These are phyloP conservation scores for Nestor notabilis DNA, from an alignment of 2,113 vertebrate genomes.

Conservation along the genomic window DNA sequence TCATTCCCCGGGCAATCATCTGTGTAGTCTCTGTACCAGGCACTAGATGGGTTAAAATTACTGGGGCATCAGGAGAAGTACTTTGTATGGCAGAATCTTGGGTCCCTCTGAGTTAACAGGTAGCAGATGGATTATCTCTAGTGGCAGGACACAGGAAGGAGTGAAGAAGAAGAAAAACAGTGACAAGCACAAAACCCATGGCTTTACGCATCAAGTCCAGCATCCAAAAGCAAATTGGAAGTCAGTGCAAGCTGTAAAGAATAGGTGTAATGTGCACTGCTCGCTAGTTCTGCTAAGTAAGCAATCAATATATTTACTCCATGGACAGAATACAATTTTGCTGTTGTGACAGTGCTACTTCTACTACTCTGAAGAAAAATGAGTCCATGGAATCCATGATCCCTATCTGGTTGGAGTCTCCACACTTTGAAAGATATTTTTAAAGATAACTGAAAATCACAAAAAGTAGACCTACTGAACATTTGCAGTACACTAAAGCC, in stretches of 20 bases:
- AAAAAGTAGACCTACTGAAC: not conserved
- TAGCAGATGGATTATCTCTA: not conserved
- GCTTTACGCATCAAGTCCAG: not conserved
- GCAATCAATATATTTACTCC: slow-evolving; percentile 58
- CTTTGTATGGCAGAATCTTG: not conserved
- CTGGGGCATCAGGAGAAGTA: not conserved
- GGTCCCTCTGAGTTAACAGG: not conserved
- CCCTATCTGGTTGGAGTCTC: not conserved
- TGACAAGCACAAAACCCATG: not conserved
- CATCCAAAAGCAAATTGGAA: slow-evolving; percentile 32
- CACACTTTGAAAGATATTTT: not conserved
- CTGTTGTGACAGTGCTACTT: slow-evolving; percentile 21
- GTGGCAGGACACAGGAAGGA: not conserved
- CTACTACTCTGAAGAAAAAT: slow-evolving; percentile 51
- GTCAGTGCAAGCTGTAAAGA: not conserved
- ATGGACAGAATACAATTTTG: slow-evolving; percentile 32
- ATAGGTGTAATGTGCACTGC: not conserved
- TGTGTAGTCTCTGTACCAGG: not conserved
- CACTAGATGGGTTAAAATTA: not conserved
- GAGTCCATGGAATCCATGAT: not conserved
- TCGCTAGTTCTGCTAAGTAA: slow-evolving; percentile 17
- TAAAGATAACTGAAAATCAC: not conserved
- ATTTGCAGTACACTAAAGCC: not conserved
- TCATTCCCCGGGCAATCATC: not conserved
- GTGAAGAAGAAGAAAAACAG: not conserved